Conservation (phyloP, 2,888 invertebrate species). For the Scrobipalpa costella region DNA sequence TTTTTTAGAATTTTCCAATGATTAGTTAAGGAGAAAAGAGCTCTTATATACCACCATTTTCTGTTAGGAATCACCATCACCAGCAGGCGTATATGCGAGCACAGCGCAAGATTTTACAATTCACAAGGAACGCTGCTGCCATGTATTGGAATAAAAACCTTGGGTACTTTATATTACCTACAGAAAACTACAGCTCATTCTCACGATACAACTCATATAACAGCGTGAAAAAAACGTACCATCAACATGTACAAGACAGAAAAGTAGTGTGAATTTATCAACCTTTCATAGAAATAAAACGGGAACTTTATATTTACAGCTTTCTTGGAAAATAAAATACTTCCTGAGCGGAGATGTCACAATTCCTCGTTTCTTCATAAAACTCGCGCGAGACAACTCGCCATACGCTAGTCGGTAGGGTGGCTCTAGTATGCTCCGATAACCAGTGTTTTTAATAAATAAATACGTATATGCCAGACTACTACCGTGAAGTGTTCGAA, state of each 20-base stretch:
- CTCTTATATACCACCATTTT: too few species aligned
- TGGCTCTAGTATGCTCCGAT: background rate
- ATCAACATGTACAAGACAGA: background rate
- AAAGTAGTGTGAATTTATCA: conserved; percentile 6
- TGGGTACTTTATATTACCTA: too few species aligned
- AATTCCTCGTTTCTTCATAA: conserved; percentile 43
- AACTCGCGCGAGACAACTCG: conserved; percentile 45
- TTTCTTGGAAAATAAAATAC: conserved; percentile 15
- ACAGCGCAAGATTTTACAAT: too few species aligned
- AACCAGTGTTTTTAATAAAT: background rate
- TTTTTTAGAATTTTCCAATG: too few species aligned
- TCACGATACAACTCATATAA: background rate
- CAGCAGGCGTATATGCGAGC: too few species aligned
- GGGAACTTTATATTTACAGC: conserved; percentile 17
- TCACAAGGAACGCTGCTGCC: too few species aligned
- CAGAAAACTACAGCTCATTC: too few species aligned
- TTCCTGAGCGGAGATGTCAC: conserved; percentile 35
- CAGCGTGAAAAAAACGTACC: background rate
- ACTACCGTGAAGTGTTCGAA: too few species aligned
- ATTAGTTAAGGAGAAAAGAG: too few species aligned
- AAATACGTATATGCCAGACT: too few species aligned
- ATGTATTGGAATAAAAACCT: too few species aligned
- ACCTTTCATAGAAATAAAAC: conserved; percentile 8
- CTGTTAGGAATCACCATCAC: too few species aligned
- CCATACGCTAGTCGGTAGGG: conserved; percentile 42